A percentile compares a stretch with the other conserved stretches of the same genome.
Evolutionary conservation across 2,888 invertebrate genomes (phyloP).

Genomic region (Calameuta pallipes): DNA sequence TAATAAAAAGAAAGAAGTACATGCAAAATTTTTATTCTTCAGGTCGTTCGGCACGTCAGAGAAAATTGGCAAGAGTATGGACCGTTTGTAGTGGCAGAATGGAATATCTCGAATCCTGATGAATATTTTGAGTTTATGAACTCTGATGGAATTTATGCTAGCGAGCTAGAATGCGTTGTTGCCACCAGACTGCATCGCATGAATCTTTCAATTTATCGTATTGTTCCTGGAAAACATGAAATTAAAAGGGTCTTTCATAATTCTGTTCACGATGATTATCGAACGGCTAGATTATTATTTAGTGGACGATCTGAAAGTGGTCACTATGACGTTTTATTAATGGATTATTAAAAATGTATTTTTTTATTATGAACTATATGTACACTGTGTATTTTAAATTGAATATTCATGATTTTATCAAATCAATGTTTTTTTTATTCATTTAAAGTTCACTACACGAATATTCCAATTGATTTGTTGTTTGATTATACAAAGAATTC

Average conservation of each 20-base stretch:
- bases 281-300: conserved; percentile 53
- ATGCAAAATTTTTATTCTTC: neutral
- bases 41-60: conserved; percentile 54
- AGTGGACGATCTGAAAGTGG: conserved; percentile 55
- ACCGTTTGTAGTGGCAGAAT: conserved; percentile 55
- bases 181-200: conserved; percentile 52
- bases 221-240: conserved; percentile 36
- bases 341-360: neutral
- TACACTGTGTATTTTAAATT: neutral
- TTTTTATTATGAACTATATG: neutral
- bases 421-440: neutral
- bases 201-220: conserved; percentile 56
- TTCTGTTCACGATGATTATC: conserved; percentile 30
- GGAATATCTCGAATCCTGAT: conserved; percentile 49
- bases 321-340: conserved; percentile 53
- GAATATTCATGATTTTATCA: neutral
- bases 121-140: conserved; percentile 53
- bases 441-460: neutral
- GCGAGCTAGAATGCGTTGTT: conserved; percentile 55
- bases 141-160: conserved; percentile 53
- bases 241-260: conserved; percentile 51
- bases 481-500: neutral
- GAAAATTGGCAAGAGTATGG: conserved; percentile 54
- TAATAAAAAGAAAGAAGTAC: neutral
- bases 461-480: neutral